A percentile compares a stretch with the other conserved stretches of the same genome.
Conservation (phyloP, 2,888 invertebrate genomes). For the Crematogaster levior region DNA sequence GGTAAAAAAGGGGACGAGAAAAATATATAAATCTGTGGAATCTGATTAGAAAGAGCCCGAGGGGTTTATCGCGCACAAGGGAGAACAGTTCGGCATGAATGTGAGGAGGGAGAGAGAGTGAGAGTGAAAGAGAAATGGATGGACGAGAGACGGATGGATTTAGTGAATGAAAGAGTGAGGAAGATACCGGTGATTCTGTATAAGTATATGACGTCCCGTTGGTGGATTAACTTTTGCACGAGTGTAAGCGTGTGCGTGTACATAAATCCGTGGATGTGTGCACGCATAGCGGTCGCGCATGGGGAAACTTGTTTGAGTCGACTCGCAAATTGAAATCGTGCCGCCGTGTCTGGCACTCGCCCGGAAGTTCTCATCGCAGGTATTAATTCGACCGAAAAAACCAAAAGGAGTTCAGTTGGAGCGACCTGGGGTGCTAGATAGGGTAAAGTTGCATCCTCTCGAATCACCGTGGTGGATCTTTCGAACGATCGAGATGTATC, state of each 20-base stretch:
- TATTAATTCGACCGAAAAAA: conserved; percentile 74
- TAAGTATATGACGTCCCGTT: conserved; percentile 1
- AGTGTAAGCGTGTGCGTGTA: neutral
- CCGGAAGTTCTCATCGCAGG: conserved; percentile 73
- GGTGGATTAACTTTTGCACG: conserved; percentile 11
- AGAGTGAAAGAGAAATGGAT: neutral
- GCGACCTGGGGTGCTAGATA: neutral
- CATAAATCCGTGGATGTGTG: conserved; percentile 49
- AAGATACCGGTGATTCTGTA: neutral
- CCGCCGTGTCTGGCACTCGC: conserved; percentile 68
- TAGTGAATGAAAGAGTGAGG: conserved; percentile 28
- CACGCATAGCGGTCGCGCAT: conserved; percentile 65
- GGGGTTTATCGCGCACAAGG: conserved; percentile 11
- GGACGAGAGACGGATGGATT: conserved; percentile 20
- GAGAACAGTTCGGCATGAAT: neutral
- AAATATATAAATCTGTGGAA: conserved; percentile 29
- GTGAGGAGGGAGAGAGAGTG: neutral
- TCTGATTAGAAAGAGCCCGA: conserved; percentile 25
- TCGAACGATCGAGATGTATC: conserved; percentile 15
- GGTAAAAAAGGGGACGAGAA: conserved; percentile 23
- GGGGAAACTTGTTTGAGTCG: conserved; percentile 79
- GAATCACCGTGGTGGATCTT: conserved; percentile 10
- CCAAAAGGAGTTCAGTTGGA: conserved; percentile 12
- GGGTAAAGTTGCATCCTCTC: conserved; percentile 5
- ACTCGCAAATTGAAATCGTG: conserved; percentile 79